Percentiles rank a stretch among this genome's conserved stretches.
Evolutionary conservation across 2,888 invertebrate genomes (phyloP).

Genomic region (Ochropacha duplaris): DNA sequence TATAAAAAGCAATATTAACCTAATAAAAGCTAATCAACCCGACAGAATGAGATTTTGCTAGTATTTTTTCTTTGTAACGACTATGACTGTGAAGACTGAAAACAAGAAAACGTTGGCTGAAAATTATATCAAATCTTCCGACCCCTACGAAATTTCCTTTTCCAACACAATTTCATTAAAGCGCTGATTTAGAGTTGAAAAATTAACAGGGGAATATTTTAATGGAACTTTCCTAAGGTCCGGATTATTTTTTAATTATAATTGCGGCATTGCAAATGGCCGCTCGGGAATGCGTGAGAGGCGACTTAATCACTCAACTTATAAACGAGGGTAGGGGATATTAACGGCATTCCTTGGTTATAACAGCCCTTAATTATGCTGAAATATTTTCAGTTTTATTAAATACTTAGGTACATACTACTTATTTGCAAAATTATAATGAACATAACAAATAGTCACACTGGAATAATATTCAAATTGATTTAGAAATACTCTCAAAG

Average conservation of each 20-base stretch:
- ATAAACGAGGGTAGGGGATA: slow-evolving; percentile 57
- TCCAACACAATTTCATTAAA: slow-evolving; percentile 24
- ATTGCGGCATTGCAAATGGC: slow-evolving; percentile 65
- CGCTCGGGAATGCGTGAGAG: slow-evolving; percentile 67
- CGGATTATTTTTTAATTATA: slow-evolving; percentile 79
- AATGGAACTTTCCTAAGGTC: slow-evolving; percentile 52
- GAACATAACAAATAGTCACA: slow-evolving; percentile 43
- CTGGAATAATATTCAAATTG: slow-evolving; percentile 24
- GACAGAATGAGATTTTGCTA: no score
- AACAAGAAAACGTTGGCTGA: neutral
- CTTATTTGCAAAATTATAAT: slow-evolving; percentile 54
- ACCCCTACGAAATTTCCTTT: slow-evolving; percentile 9
- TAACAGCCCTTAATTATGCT: slow-evolving; percentile 69
- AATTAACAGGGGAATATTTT: slow-evolving; percentile 48
- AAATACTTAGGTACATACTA: slow-evolving; percentile 45
- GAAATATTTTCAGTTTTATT: slow-evolving; percentile 71
- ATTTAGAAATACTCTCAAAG: neutral
- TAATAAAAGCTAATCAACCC: no score
- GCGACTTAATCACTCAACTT: slow-evolving; percentile 74
- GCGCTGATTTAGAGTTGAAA: slow-evolving; percentile 34
- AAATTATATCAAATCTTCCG: slow-evolving; percentile 14
- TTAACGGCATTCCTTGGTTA: slow-evolving; percentile 68
- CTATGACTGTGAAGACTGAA: no score
- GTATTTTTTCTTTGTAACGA: no score
- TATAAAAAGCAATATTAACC: no score